Evolutionary conservation across 30 jellyfish, hydroid and myxozoan genomes (phyloP), one percentile per base, ranked within the genome.

Genomic region (Aurelia coerulea): DNA sequence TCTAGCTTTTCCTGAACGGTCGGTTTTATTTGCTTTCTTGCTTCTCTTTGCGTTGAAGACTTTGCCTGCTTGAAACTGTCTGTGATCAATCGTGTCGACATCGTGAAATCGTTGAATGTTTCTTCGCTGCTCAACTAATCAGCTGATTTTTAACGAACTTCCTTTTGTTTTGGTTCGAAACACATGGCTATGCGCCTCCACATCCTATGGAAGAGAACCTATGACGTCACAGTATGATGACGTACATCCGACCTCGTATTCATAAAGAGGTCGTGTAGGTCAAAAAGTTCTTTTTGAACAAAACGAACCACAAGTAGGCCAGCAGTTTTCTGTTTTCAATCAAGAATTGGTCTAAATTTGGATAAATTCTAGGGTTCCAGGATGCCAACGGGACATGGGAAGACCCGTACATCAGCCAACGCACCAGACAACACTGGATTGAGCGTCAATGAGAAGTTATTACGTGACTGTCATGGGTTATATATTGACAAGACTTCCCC

Each of bases 401-500:
- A 81, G 49, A 33, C 96, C 49, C 80, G 98, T 32, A 59, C 96
- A 13, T 82, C 98, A 2, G 90, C 98, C 29, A 93, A 93, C 73
- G 86, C 97, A n/a, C 81, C 97, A 3, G 98, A 93, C 19, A 75
- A 66, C 58, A 75, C 92, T 32, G 92, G 98, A 3, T 19, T 93
- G n/a, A 71, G 78, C 41, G 96, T 88, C 33, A 93, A 93, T 76
- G 98, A 93, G 65, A 82, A 83, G 78, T 88, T 93, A 19, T 66
- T 93, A 65, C 72, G 92, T 19, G 98, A 88, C 39, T 93, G 98
- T 76, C 98, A 93, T 68, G 80, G 76, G 62, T 81, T 93, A 50
- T 93, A 93, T 81, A 79, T 86, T 31, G 91, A 85, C 73, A 83
- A 83, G 52, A 9, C 86, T 2, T 83, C 92, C 6, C 90, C 90